Evolutionary conservation across 2,113 vertebrate species (phyloP).

Genomic region (Sakesphorus luctuosus): DNA sequence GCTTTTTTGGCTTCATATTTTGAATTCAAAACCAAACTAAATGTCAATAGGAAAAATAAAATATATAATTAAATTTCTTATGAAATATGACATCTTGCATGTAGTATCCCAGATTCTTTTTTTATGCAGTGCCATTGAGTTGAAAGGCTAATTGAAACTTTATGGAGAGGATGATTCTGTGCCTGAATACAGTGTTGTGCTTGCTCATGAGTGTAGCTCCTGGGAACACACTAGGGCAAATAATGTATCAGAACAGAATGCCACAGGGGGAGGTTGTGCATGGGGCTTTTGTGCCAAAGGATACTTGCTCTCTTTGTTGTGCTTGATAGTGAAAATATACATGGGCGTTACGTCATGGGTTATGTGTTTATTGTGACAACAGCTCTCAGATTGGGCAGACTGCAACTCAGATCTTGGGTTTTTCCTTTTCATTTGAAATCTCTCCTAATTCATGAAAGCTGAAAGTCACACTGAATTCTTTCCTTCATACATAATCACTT

Average conservation of each 20-base stretch:
- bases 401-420: background rate
- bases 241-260: background rate
- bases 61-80: slow-evolving; percentile 35
- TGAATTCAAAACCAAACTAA: slow-evolving; percentile 65
- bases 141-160: slow-evolving; percentile 57
- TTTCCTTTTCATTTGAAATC: slow-evolving; percentile 33
- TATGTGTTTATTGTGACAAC: slow-evolving; percentile 9
- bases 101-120: slow-evolving; percentile 2
- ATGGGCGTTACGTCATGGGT: background rate
- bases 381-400: background rate
- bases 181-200: background rate
- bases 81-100: slow-evolving; percentile 12
- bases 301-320: background rate
- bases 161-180: background rate
- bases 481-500: slow-evolving; percentile 58
- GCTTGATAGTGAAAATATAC: background rate
- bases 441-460: slow-evolving; percentile 60
- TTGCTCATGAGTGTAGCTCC: background rate
- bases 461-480: slow-evolving; percentile 57
- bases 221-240: background rate
- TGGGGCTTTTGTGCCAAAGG: background rate
- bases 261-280: background rate
- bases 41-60: slow-evolving; percentile 64
- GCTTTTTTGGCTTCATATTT: slow-evolving; percentile 35
- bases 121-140: background rate